Percentiles rank a stretch among this genome's conserved stretches.
These are phyloP conservation scores for Neostethus bicornis DNA, from an alignment of 2,797 vertebrate species.

Conservation along the genomic window DNA sequence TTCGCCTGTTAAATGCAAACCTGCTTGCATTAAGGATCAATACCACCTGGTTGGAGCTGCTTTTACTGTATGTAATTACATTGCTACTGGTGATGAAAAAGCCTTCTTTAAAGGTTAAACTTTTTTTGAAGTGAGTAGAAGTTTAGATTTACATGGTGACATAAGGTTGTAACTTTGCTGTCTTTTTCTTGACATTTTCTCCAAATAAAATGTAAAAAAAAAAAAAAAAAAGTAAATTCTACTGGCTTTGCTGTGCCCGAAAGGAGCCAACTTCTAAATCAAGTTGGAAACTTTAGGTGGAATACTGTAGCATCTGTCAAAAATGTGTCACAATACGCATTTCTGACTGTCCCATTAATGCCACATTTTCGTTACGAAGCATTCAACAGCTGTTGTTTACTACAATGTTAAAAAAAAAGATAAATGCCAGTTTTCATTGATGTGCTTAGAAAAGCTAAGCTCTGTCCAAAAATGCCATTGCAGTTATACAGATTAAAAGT, in stretches of 20 bases:
- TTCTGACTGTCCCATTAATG: not conserved
- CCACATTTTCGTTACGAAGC: not conserved
- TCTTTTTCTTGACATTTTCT: conserved; percentile 20
- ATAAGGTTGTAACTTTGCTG: conserved; percentile 21
- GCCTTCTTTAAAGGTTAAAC: conserved; percentile 5
- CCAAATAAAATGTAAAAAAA: conserved; percentile 17
- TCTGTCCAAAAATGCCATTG: not conserved
- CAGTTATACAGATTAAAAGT: not conserved
- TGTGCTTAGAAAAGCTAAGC: not conserved
- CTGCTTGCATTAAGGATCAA: not conserved
- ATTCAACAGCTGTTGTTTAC: not conserved
- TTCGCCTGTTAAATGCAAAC: not conserved
- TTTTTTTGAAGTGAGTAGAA: conserved; percentile 35
- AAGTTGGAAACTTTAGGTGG: conserved; percentile 2
- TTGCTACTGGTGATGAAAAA: not conserved
- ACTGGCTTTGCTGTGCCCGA: conserved; percentile 7
- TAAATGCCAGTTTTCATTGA: no score
- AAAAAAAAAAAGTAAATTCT: conserved; percentile 14
- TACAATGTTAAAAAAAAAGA: no score
- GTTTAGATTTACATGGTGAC: conserved; percentile 37
- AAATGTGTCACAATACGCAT: not conserved
- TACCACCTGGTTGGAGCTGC: conserved; percentile 5
- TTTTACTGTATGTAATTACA: conserved; percentile 4
- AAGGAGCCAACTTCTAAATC: conserved; percentile 18
- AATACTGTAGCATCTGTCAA: conserved; percentile 1